Evolutionary conservation across 92 coral and sea anemone species (phyloP).

Genomic region (Heteractis magnifica): DNA sequence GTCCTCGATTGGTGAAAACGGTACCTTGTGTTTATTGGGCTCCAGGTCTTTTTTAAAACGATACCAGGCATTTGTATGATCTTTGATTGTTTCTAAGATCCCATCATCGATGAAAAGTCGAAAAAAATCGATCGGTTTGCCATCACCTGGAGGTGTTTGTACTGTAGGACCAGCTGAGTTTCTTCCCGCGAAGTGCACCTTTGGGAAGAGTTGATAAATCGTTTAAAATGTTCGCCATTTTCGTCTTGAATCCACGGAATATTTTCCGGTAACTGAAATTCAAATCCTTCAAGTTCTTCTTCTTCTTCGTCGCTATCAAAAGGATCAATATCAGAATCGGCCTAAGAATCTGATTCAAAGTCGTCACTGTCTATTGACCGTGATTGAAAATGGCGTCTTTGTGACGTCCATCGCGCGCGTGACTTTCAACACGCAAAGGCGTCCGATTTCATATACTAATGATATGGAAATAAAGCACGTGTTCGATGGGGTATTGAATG

Average conservation of each 20-base stretch:
- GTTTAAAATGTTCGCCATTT: conserved; percentile 23
- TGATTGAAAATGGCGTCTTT: too few species aligned
- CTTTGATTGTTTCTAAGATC: conserved; percentile 15
- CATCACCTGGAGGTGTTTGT: conserved; percentile 30
- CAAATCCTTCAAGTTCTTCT: conserved; percentile 37
- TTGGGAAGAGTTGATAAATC: conserved; percentile 34
- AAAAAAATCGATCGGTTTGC: conserved; percentile 23
- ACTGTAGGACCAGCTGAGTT: conserved; percentile 29
- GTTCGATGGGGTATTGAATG: too few species aligned
- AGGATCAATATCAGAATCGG: conserved; percentile 27
- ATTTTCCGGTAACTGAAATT: conserved; percentile 32
- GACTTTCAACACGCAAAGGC: too few species aligned
- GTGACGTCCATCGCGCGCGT: too few species aligned
- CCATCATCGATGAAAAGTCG: conserved; percentile 26
- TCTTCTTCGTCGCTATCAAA: conserved; percentile 42
- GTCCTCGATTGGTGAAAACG: conserved; percentile 25
- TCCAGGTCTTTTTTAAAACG: conserved; percentile 19
- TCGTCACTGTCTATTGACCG: too few species aligned
- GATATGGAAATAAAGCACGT: too few species aligned
- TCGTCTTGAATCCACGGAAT: conserved; percentile 40
- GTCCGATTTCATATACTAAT: too few species aligned
- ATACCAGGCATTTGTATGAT: conserved; percentile 41
- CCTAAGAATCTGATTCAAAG: too few species aligned
- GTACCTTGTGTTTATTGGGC: conserved; percentile 38
- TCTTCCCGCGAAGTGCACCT: background rate